Evolutionary conservation across 2,797 vertebrate species (phyloP).

Genomic region (Philypnodon macrostomus): DNA sequence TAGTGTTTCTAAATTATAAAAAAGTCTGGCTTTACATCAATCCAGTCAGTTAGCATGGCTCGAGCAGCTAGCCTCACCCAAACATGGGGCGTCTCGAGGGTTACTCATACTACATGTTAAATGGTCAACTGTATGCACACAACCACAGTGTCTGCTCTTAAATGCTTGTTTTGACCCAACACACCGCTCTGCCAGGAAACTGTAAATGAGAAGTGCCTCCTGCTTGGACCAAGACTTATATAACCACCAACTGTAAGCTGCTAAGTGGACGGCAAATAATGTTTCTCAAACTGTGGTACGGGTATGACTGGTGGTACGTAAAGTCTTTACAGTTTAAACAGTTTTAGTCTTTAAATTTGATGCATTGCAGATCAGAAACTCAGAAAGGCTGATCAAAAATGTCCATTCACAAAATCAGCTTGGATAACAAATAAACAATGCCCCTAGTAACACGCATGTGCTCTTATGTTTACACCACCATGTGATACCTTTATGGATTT

Average conservation of each 20-base stretch:
- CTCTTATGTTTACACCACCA: too few species aligned
- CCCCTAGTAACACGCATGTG: not conserved
- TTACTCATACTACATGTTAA: constrained; percentile 16
- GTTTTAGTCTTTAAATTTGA: too few species aligned
- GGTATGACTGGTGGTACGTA: too few species aligned
- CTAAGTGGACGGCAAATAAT: not conserved
- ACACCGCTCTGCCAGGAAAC: constrained; percentile 17
- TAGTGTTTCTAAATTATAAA: not conserved
- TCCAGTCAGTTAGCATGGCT: not conserved
- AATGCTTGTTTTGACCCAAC: constrained; percentile 30
- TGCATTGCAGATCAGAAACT: too few species aligned
- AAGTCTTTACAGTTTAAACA: too few species aligned
- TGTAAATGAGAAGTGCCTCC: constrained; percentile 5
- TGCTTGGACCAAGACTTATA: not conserved
- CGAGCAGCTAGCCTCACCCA: constrained; percentile 13
- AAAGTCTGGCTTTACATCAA: constrained; percentile 12
- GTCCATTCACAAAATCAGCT: too few species aligned
- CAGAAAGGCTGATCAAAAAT: too few species aligned
- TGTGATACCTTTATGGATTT: too few species aligned
- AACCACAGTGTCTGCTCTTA: not conserved
- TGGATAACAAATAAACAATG: too few species aligned
- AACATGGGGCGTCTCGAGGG: not conserved
- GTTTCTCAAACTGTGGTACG: not conserved
- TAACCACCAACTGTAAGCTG: not conserved
- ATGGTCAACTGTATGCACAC: constrained; percentile 7